Evolutionary conservation across 1,140 invertebrate genomes (phyloP).

Genomic region (Eriosoma lanigerum): DNA sequence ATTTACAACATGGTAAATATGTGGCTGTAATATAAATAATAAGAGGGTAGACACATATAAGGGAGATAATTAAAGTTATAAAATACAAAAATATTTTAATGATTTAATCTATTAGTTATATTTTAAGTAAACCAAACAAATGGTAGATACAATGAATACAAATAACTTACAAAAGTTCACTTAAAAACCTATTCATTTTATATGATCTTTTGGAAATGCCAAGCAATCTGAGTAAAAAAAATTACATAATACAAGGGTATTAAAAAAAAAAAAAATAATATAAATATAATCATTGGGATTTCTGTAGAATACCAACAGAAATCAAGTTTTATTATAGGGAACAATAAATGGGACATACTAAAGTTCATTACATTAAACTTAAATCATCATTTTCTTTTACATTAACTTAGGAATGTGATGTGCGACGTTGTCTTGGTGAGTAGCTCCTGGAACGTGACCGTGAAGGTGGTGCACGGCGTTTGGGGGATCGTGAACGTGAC

Average conservation of each 20-base stretch:
- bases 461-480: conserved; percentile 41
- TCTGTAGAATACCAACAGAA: conserved; percentile 40
- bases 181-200: conserved; percentile 31
- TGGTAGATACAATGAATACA: conserved; percentile 28
- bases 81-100: neutral
- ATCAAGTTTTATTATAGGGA: conserved; percentile 23
- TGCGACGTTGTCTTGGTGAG: conserved; percentile 38
- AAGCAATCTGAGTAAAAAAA: conserved; percentile 42
- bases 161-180: conserved; percentile 32
- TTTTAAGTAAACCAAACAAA: conserved; percentile 36
- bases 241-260: conserved; percentile 10
- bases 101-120: conserved; percentile 26
- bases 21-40: too few relatives aligned
- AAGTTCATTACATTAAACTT: conserved; percentile 33
- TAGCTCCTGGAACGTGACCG: conserved; percentile 47
- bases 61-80: too few relatives aligned
- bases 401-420: conserved; percentile 46
- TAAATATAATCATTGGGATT: conserved; percentile 1
- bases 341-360: conserved; percentile 24
- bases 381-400: conserved; percentile 19
- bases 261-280: conserved; percentile 30
- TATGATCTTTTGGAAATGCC: conserved; percentile 17
- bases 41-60: too few relatives aligned
- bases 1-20: too few relatives aligned
- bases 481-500: conserved; percentile 36